Evolutionary conservation across 2,113 vertebrate species (phyloP).

Genomic region (Heliornis fulica): DNA sequence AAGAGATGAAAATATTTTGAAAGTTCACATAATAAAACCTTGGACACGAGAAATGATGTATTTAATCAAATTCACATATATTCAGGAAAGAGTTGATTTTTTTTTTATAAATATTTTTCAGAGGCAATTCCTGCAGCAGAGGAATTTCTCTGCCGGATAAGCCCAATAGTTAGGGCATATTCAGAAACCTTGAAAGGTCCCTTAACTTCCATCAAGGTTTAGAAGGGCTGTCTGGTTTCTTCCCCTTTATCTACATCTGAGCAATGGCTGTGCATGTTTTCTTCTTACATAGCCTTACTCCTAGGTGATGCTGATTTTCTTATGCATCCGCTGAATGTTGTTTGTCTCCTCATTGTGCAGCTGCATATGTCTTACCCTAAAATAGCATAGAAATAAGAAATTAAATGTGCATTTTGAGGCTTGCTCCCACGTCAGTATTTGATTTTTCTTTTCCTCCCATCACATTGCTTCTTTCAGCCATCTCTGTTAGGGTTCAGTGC

Average conservation of each 20-base stretch:
- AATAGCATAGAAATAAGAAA: not conserved
- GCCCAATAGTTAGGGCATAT: not conserved
- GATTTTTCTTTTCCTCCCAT: not conserved
- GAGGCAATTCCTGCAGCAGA: not conserved
- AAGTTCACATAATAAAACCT: not conserved
- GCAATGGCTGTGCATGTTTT: not conserved
- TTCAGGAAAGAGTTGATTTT: not conserved
- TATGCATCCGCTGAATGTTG: not conserved
- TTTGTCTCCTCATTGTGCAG: not conserved
- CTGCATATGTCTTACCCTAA: not conserved
- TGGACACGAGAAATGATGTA: not conserved
- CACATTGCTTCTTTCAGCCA: not conserved
- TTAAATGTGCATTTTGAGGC: not conserved
- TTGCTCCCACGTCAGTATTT: not conserved
- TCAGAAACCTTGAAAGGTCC: not conserved
- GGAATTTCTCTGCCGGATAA: not conserved
- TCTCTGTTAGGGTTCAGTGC: not conserved
- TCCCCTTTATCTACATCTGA: not conserved
- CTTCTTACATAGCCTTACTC: not conserved
- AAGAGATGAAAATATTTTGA: not conserved
- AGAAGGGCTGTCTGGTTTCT: not conserved
- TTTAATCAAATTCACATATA: not conserved
- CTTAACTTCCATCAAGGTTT: not conserved
- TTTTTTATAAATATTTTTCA: not conserved
- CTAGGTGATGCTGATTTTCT: accelerated